A percentile compares a stretch with the other conserved stretches of the same genome.
Evolutionary conservation across 1,140 invertebrate genomes (phyloP).

Genomic region (Panagrolaimus sp.): DNA sequence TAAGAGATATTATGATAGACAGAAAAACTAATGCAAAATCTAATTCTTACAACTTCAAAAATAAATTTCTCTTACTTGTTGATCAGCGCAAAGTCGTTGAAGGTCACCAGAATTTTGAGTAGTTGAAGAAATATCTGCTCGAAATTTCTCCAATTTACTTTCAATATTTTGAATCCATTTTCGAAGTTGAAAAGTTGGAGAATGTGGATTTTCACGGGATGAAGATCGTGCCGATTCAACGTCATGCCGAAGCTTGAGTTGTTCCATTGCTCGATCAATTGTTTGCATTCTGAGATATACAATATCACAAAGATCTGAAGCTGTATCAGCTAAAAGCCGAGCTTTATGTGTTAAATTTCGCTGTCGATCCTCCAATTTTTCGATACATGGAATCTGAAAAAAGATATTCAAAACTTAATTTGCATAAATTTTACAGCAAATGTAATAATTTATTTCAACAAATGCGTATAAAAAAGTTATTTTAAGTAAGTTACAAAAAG

Average conservation of each 20-base stretch:
- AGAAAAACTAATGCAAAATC: neutral
- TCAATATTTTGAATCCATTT: neutral
- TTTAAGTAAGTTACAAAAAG: too few relatives aligned
- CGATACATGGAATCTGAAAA: slow-evolving; percentile 14
- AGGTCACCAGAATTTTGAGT: neutral
- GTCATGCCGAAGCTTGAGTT: slow-evolving; percentile 11
- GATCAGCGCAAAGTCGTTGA: neutral
- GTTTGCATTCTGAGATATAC: slow-evolving; percentile 1
- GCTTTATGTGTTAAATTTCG: neutral
- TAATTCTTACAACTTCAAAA: neutral
- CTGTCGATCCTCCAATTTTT: slow-evolving; percentile 3
- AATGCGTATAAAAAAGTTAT: too few relatives aligned
- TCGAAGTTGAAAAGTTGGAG: slow-evolving; percentile 1
- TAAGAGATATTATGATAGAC: neutral
- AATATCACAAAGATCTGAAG: slow-evolving; percentile 2
- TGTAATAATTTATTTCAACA: too few relatives aligned
- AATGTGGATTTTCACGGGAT: neutral
- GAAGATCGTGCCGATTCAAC: neutral
- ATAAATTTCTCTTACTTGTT: neutral
- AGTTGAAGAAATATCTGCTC: neutral
- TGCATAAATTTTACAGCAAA: too few relatives aligned
- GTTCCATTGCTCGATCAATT: slow-evolving; percentile 5
- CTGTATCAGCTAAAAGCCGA: neutral
- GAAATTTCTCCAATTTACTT: neutral
- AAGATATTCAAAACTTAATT: too few relatives aligned